phyloP scores from a whole-genome alignment of 2,113 vertebrate genomes.

The Anoura caudifer region DNA sequence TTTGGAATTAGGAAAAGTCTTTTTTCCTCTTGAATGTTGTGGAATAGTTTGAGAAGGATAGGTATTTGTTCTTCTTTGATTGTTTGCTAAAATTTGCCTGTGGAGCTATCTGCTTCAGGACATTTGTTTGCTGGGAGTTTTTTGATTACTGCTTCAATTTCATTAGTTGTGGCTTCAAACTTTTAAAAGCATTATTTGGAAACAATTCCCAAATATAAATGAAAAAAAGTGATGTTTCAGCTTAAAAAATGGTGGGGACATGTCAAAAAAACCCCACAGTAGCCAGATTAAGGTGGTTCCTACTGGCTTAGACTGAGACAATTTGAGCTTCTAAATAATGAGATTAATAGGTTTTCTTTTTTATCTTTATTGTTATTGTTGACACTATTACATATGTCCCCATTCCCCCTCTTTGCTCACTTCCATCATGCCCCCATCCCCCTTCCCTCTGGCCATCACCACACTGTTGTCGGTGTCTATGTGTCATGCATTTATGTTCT shows the following conservation, averaged over 20 bases:
- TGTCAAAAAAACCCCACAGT: neutral
- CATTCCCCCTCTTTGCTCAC: too few relatives aligned
- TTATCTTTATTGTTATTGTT: too few relatives aligned
- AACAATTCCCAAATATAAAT: neutral
- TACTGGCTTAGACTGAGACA: neutral
- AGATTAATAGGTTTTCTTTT: neutral
- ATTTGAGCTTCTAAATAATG: conserved; percentile 4
- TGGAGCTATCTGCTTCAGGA: neutral
- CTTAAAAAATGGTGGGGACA: neutral
- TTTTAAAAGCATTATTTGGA: neutral
- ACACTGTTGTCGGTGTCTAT: too few relatives aligned
- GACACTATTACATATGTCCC: too few relatives aligned
- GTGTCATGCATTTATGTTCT: too few relatives aligned
- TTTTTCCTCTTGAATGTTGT: neutral
- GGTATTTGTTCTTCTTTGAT: neutral
- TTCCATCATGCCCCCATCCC: too few relatives aligned
- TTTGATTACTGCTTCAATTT: neutral
- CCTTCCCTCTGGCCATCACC: too few relatives aligned
- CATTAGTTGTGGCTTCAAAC: neutral
- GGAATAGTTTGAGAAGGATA: neutral
- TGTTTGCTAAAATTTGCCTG: neutral
- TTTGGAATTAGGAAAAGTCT: neutral
- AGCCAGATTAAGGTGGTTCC: neutral
- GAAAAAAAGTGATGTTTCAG: neutral
- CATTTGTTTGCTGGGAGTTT: neutral